Evolutionary conservation across 1,140 invertebrate species (phyloP), one percentile per base, ranked within the genome.

Genomic region (Drosophila nebulosa): DNA sequence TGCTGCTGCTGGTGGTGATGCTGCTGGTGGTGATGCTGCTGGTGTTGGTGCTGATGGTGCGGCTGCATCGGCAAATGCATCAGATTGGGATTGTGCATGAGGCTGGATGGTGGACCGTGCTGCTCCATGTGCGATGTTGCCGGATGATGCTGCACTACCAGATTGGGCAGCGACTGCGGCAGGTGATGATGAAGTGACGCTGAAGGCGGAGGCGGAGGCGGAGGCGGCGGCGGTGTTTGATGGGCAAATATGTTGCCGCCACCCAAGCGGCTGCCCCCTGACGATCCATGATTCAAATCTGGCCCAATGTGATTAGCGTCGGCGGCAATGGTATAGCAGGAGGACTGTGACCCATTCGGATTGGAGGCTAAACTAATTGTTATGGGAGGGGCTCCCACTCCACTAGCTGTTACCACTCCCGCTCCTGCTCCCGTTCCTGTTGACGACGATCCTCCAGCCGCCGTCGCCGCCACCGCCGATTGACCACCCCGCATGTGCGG

Each of bases 401-500:
- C 60, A 22, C 35, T 67, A 18, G 22, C 21, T 59, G 63, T n/a
- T n/a, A n/a, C n/a, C n/a, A n/a, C n/a, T n/a, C n/a, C n/a, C n/a
- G n/a, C n/a, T n/a, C n/a, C 21, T 4, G 53, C 21, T 27, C 42
- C 32, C 1, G 36, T 30, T 1, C 22, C 53, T 39, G 61, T 7
- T 12, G 56, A 46, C 5, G 57, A n/a, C 5, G 57, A n/a, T 21
- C 24, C 52, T 55, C 52, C 42, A 36, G 10, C 42, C 46, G 10
- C 9, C 6, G 39, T 16, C 9, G 16, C 6, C 39, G 39, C 21
- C 4, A 35, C 35, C 5, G 61, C 42, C 12, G 59, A 56, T 62
- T 74, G 59, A 36, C 74, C 67, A 21, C 69, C 75, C 4, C 86
- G 83, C 90, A 91, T 91, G 63, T 91, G 91, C 0, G 91, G 91